Evolutionary conservation across 2,113 vertebrate species (phyloP).

Genomic region (Psophia crepitans): DNA sequence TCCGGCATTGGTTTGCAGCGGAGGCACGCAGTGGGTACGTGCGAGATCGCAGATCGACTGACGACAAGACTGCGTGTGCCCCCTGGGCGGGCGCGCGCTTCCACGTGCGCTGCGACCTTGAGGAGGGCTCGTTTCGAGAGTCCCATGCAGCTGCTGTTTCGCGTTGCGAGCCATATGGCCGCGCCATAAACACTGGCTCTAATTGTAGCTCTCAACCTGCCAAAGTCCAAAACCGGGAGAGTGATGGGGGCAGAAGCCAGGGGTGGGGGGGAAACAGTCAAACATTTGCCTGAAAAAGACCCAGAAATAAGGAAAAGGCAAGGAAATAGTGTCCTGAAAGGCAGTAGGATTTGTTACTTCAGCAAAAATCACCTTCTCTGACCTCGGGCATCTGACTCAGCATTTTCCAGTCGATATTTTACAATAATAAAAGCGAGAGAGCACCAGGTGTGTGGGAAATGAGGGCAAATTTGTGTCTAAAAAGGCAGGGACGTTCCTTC

Average conservation of each 20-base stretch:
- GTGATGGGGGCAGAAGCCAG: neutral
- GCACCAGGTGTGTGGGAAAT: constrained; percentile 36
- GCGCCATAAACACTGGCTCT: neutral
- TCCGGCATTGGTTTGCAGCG: neutral
- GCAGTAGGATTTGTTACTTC: neutral
- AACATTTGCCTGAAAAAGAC: neutral
- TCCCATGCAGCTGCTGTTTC: constrained; percentile 22
- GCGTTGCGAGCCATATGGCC: neutral
- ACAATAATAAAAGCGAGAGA: neutral
- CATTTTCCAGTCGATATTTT: constrained; percentile 19
- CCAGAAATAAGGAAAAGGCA: neutral
- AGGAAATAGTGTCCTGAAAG: neutral
- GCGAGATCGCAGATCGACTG: neutral
- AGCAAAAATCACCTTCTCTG: neutral
- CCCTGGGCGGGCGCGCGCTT: neutral
- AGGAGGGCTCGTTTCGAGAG: neutral
- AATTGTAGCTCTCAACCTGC: constrained; percentile 45
- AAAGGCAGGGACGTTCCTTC: neutral
- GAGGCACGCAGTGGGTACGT: neutral
- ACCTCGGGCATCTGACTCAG: constrained; percentile 19
- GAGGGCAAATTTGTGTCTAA: neutral
- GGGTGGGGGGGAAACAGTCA: neutral
- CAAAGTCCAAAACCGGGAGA: constrained; percentile 13
- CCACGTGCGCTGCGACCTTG: neutral
- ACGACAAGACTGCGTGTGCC: neutral